phyloP scores from a whole-genome alignment of 2,113 vertebrate genomes.

The Corythornis cristatus region DNA sequence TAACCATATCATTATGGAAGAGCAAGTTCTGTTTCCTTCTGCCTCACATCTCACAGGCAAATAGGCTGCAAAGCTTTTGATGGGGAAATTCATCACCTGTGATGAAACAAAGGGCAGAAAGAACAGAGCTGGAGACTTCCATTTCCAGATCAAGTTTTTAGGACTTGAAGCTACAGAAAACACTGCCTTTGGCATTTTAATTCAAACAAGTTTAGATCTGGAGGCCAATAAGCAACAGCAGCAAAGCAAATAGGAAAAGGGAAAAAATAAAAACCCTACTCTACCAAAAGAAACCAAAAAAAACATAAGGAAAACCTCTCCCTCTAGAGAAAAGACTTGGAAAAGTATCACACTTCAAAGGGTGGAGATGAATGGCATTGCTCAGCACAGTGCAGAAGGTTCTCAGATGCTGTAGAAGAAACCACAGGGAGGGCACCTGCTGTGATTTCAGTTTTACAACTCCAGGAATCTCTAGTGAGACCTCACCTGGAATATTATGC shows the following conservation, averaged over 20 bases:
- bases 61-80: conserved; percentile 4
- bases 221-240: neutral
- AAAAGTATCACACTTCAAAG: neutral
- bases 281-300: neutral
- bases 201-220: neutral
- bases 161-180: neutral
- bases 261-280: neutral
- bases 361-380: neutral
- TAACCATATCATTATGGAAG: neutral
- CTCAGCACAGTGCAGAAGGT: neutral
- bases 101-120: conserved; percentile 21
- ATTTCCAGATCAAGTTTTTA: neutral
- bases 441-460: neutral
- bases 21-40: neutral
- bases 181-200: neutral
- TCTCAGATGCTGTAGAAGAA: neutral
- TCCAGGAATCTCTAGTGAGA: neutral
- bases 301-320: neutral
- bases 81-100: neutral
- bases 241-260: neutral
- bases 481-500: no score
- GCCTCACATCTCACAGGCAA: neutral
- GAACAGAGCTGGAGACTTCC: neutral
- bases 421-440: neutral
- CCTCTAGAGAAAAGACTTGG: neutral